Base-by-base conservation (phyloP, 1,140 invertebrate species). In the Penaeus japonicus region DNA sequence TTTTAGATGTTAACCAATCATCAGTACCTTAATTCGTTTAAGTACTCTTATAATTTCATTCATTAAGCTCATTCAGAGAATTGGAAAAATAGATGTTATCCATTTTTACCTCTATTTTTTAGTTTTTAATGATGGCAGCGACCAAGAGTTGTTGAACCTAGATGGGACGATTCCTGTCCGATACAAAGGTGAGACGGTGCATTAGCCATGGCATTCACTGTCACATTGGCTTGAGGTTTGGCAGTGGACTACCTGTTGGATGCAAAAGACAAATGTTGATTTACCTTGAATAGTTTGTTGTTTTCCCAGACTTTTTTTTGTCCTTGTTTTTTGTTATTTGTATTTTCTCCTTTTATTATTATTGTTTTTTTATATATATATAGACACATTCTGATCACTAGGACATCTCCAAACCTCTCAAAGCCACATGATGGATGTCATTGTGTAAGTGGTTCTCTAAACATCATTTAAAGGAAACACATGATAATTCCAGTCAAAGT, bases 161-260 rank as follows among this genome's bases (percentile, higher is more conserved):
- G 94, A 95, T 92, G 98, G 98, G 80, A 99, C 98, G 22, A 97
- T 99, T 92, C 98, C 98, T 47, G 97, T 99, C 2, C 93, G 93
- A 55, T 99, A 97, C 92, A 98, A 97, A 96, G 96, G 97, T 94
- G 93, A 90, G 85, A 65, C 22, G 55, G 81, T 54, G 35, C 39
- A 35, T 65, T 65, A 83, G 59, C 81, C 24, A 65, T 32, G 39
- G 22, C 55, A 35, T 24, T 83, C 55, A 39, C 39, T 30, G 30
- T 62, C 81, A 65, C 81, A 47, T 24, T 83, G 57, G 55, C 81
- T 62, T 83, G 81, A 83, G 81, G 22, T 32, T 59, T 83, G 81
- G 81, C 59, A 62, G 57, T 83, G 81, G 47, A 79, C 77, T 53
- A 79, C 54, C 77, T 47, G 47, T 53, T 54, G 39, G 77, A 53